Base-by-base conservation (phyloP, 2,113 vertebrate species). In the Lophotis ruficrista region DNA sequence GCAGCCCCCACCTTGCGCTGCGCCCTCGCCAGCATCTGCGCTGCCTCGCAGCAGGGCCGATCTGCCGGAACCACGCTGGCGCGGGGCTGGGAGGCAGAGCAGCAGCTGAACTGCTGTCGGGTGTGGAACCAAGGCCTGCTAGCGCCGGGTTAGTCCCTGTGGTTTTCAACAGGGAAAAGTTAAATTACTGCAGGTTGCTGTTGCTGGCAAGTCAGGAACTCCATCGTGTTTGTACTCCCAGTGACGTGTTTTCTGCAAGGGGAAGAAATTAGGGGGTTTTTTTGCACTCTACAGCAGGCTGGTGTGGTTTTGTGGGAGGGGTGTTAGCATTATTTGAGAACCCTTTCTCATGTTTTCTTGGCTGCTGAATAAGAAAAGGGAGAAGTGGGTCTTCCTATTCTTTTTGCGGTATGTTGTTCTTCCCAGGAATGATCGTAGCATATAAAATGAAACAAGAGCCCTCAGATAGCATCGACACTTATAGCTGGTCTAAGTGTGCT, bases 401-500 rank as follows among this genome's bases (percentile, higher is more conserved):
- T 60, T 66, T 53, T 50, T 76, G 45, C 2, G 0, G 16, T 79
- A 18, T 76, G 66, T 54, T 90, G 87, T 96, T 89, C 81, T 94
- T 89, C 81, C 61, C 25, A 54, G 83, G 77, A 92, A 62, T 86
- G 93, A 87, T 65, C 43, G 53, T 78, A 61, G 69, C 65, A 23
- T 82, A 84, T 95, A 92, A 87, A 94, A 95, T 89, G 83, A 90
- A 97, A 89, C 41, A 85, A 79, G 83, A 96, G 76, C 87, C 54
- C 48, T 84, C 72, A 92, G 89, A 94, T 65, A 94, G 66, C 91
- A 94, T 91, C 73, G 61, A 65, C 62, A 25, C 61, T 83, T 94
- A 77, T 25, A 77, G 94, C 2, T 91, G 82, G 28, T 65, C 90
- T 93, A 71, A 96, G 80, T 82, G 61, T 51, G 28, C 86, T 90